Evolutionary conservation across 2,888 invertebrate species (phyloP).

Genomic region (Galeruca laticollis): DNA sequence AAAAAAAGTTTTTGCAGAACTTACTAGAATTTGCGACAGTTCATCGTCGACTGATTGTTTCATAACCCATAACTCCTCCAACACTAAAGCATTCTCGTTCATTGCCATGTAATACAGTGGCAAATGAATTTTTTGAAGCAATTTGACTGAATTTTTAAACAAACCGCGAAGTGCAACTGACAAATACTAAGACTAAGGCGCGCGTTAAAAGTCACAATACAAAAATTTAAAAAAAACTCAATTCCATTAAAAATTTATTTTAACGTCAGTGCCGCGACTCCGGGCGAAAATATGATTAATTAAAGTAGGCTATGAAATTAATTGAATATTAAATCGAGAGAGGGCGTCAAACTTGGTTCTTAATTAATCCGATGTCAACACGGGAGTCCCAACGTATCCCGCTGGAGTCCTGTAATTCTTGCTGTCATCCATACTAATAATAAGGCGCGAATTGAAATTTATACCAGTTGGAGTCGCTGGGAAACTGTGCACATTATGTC

Average conservation of each 20-base stretch:
- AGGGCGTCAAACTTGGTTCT: constrained; percentile 47
- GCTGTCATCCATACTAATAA: constrained; percentile 39
- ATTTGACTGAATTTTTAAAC: too few relatives aligned
- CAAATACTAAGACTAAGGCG: too few relatives aligned
- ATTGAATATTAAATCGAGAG: constrained; percentile 53
- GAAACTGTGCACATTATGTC: constrained; percentile 16
- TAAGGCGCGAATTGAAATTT: constrained; percentile 38
- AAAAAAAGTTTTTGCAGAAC: too few relatives aligned
- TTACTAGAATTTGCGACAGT: too few relatives aligned
- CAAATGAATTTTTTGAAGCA: too few relatives aligned
- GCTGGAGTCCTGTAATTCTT: constrained; percentile 26
- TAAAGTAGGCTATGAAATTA: constrained; percentile 55
- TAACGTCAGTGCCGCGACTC: constrained; percentile 10
- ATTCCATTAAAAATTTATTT: constrained; percentile 25
- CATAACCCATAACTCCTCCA: too few relatives aligned
- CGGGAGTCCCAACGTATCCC: constrained; percentile 32
- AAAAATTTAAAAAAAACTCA: background rate
- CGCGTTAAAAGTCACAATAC: too few relatives aligned
- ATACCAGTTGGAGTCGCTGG: constrained; percentile 21
- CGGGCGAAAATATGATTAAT: constrained; percentile 53
- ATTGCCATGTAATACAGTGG: too few relatives aligned
- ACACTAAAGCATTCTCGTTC: too few relatives aligned
- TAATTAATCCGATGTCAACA: constrained; percentile 54
- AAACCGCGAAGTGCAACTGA: too few relatives aligned
- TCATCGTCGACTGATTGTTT: too few relatives aligned